Evolutionary conservation across 1,140 invertebrate genomes (phyloP).

Genomic region (Drosophila seguyi): DNA sequence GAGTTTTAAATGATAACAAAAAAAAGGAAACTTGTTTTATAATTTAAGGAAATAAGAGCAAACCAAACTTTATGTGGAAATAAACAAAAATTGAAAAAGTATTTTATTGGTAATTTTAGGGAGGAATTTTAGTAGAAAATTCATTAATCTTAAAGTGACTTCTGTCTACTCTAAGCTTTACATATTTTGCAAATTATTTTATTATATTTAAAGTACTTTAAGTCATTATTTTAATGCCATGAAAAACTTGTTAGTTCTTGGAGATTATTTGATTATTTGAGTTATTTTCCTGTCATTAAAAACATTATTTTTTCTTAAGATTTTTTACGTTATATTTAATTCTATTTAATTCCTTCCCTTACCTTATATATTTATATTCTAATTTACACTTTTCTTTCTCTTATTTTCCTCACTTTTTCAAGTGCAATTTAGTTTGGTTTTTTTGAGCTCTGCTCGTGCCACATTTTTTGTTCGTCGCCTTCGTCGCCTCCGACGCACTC

Average conservation of each 20-base stretch:
- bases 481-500: conserved; percentile 69
- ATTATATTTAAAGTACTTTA: too few relatives aligned
- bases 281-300: not conserved
- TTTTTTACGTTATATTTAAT: not conserved
- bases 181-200: not conserved
- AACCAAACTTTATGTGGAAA: not conserved
- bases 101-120: too few relatives aligned
- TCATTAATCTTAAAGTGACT: too few relatives aligned
- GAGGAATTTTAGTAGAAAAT: too few relatives aligned
- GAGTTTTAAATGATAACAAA: not conserved
- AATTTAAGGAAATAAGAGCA: not conserved
- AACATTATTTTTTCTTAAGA: not conserved
- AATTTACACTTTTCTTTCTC: not conserved
- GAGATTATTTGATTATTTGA: not conserved
- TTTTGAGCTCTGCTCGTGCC: conserved; percentile 66
- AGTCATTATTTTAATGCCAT: too few relatives aligned
- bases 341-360: too few relatives aligned
- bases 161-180: too few relatives aligned
- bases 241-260: not conserved
- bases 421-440: conserved; percentile 20
- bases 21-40: not conserved
- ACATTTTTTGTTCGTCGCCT: conserved; percentile 42
- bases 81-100: too few relatives aligned
- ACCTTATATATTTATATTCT: too few relatives aligned
- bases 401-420: not conserved